A percentile compares a stretch with the other conserved stretches of the same genome.
Evolutionary conservation across 2,888 invertebrate genomes (phyloP).

Genomic region (Lepetodrilus schrolli): DNA sequence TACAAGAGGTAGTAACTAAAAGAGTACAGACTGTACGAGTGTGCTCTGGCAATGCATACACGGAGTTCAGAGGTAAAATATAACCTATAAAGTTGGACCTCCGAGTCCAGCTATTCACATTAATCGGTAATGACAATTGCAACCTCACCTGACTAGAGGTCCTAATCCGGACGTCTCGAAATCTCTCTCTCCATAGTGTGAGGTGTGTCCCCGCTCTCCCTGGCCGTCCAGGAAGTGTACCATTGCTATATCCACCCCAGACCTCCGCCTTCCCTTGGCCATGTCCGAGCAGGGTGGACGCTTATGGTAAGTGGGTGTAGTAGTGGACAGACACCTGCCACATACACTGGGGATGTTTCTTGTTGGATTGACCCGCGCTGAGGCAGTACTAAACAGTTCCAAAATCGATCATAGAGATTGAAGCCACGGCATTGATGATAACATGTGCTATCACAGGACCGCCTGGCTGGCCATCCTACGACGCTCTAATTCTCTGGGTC

Average conservation of each 20-base stretch:
- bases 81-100: too few relatives aligned
- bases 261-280: not conserved
- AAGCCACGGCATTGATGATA: slow-evolving; percentile 15
- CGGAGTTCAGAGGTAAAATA: too few relatives aligned
- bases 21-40: too few relatives aligned
- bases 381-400: not conserved
- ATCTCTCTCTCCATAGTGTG: not conserved
- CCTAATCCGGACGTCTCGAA: slow-evolving; percentile 1
- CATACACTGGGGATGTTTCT: not conserved
- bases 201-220: not conserved
- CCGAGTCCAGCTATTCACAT: too few relatives aligned
- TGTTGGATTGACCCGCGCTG: not conserved
- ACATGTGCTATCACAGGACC: not conserved
- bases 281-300: not conserved
- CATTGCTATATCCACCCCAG: slow-evolving; percentile 17
- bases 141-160: slow-evolving; percentile 2
- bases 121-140: too few relatives aligned
- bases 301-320: not conserved
- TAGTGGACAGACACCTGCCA: too few relatives aligned
- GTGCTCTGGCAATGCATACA: too few relatives aligned
- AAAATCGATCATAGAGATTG: slow-evolving; percentile 7
- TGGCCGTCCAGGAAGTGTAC: slow-evolving; percentile 9
- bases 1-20: too few relatives aligned
- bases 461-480: not conserved
- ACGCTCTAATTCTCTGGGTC: not conserved